Evolutionary conservation across 92 coral and sea anemone species (phyloP).

Genomic region (Actinernus sp.): DNA sequence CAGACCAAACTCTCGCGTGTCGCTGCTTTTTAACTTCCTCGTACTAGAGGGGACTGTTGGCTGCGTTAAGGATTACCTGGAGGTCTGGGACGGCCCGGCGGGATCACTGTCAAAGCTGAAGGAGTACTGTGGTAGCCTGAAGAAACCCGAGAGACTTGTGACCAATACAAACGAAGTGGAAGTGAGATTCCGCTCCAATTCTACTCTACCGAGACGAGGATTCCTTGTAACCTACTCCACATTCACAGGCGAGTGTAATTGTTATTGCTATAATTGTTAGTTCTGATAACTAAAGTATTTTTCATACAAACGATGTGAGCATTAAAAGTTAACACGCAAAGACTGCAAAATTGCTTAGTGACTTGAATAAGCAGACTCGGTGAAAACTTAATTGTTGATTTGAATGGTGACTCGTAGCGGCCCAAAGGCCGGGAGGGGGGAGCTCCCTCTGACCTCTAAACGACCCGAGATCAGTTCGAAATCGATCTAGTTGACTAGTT

Average conservation of each 20-base stretch:
- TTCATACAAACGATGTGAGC: no score
- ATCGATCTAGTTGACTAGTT: no score
- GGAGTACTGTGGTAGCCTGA: slow-evolving; percentile 44
- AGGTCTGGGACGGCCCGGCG: slow-evolving; percentile 33
- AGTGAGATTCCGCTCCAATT: slow-evolving; percentile 35
- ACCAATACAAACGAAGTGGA: slow-evolving; percentile 36
- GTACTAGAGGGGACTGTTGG: slow-evolving; percentile 19
- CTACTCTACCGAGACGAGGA: slow-evolving; percentile 38
- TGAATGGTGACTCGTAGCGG: no score
- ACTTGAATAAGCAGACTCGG: no score
- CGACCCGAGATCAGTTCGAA: no score
- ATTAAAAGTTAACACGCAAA: no score
- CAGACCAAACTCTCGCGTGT: slow-evolving; percentile 34
- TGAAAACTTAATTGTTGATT: no score
- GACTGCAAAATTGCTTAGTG: no score
- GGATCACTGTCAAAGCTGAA: slow-evolving; percentile 29
- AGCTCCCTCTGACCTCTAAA: no score
- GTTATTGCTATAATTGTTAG: no score
- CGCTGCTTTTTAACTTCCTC: slow-evolving; percentile 18
- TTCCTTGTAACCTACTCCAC: slow-evolving; percentile 27
- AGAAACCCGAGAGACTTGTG: slow-evolving; percentile 32
- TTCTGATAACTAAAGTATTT: no score
- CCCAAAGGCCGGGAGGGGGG: no score
- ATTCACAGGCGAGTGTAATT: slow-evolving; percentile 16
- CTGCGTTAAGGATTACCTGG: slow-evolving; percentile 43